These are phyloP conservation scores for Pseudococcus viburni DNA, from an alignment of 2,888 invertebrate species.

Conservation along the genomic window DNA sequence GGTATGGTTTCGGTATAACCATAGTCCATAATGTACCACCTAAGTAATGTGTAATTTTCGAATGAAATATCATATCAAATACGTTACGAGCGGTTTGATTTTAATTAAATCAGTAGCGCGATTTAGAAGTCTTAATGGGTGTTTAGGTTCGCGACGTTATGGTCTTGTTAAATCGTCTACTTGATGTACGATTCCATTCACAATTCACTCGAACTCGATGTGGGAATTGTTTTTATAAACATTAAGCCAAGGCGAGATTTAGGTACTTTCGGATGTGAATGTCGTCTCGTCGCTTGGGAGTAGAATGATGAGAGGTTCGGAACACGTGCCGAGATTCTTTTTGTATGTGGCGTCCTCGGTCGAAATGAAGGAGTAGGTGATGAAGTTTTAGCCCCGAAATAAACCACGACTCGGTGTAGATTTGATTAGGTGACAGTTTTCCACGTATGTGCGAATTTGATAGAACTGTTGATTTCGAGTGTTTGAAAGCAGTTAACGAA, in stretches of 20 bases:
- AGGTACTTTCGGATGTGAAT: background rate
- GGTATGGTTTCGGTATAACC: background rate
- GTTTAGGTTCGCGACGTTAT: conserved; percentile 21
- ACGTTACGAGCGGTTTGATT: conserved; percentile 31
- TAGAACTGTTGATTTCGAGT: background rate
- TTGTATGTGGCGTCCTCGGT: background rate
- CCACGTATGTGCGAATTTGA: background rate
- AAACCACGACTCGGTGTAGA: too few relatives aligned
- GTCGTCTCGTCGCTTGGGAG: background rate
- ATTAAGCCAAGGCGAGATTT: conserved; percentile 4
- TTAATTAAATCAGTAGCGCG: conserved; percentile 14
- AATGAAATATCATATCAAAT: conserved; percentile 26
- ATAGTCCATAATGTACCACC: background rate
- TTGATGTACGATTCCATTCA: conserved; percentile 8
- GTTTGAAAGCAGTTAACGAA: background rate
- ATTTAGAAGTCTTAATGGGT: conserved; percentile 28
- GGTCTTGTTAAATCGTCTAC: background rate
- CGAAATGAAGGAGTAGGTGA: background rate
- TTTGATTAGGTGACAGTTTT: background rate
- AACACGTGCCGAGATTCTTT: background rate
- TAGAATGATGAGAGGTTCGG: background rate
- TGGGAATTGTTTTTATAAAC: conserved; percentile 10
- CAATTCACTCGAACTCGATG: background rate
- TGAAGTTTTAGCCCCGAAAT: background rate
- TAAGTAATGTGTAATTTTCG: background rate